Conservation (phyloP, 1,140 invertebrate genomes). For the Idris sp. region DNA sequence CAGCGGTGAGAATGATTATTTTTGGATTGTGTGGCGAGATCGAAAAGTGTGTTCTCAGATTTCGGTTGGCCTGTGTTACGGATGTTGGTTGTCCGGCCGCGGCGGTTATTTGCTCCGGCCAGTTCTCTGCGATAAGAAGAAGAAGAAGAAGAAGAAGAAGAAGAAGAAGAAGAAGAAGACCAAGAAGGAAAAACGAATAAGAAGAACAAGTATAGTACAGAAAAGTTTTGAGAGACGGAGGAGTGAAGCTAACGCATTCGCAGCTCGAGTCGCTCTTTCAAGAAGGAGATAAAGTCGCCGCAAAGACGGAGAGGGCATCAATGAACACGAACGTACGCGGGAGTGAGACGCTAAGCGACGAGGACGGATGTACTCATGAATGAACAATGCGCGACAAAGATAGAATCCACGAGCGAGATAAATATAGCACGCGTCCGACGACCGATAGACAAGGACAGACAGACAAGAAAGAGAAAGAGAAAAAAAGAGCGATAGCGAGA, state of each 20-base stretch:
- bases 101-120: conserved; percentile 49
- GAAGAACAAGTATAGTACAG: conserved; percentile 24
- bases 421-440: conserved; percentile 72
- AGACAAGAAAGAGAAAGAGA: conserved; percentile 17
- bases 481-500: conserved; percentile 21
- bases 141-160: conserved; percentile 26
- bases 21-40: conserved; percentile 51
- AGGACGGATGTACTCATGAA: conserved; percentile 72
- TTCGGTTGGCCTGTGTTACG: conserved; percentile 64
- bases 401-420: conserved; percentile 76
- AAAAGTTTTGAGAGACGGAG: too few relatives aligned
- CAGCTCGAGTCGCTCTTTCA: conserved; percentile 37
- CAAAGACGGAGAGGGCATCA: conserved; percentile 64
- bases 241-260: conserved; percentile 49
- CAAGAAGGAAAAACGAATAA: not conserved
- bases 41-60: conserved; percentile 61
- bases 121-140: conserved; percentile 53
- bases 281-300: conserved; percentile 34
- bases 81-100: conserved; percentile 57
- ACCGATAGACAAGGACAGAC: conserved; percentile 38
- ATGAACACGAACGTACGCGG: conserved; percentile 71
- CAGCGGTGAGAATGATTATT: conserved; percentile 54
- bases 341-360: conserved; percentile 63
- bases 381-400: conserved; percentile 75
- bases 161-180: conserved; percentile 1